A percentile compares a stretch with the other conserved stretches of the same genome.
These are phyloP conservation scores for Dendrocincla tyrannina DNA, from an alignment of 2,797 vertebrate genomes.

Conservation along the genomic window DNA sequence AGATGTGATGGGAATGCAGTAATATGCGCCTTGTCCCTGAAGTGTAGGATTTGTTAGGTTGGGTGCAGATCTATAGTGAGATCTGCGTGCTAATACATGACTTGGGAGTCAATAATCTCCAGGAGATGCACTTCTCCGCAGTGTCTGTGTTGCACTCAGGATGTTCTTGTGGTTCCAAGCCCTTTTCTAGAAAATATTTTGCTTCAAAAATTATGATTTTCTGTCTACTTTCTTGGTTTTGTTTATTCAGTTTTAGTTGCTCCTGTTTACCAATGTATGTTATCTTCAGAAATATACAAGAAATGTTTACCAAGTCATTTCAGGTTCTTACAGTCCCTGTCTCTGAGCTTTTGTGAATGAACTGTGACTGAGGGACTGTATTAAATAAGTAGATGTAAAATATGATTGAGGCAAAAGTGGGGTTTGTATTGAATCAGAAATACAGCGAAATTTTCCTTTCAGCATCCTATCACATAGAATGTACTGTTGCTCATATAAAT, in stretches of 20 bases:
- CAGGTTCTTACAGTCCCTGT: background rate
- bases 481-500: background rate
- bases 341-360: background rate
- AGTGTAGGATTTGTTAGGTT: background rate
- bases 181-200: background rate
- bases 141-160: accelerated
- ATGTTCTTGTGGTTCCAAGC: background rate
- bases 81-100: background rate
- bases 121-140: background rate
- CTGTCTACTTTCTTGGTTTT: background rate
- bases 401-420: background rate
- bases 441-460: background rate
- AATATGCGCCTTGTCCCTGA: background rate
- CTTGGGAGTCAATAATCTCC: background rate
- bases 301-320: background rate
- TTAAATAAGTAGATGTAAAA: background rate
- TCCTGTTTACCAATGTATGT: background rate
- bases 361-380: background rate
- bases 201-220: background rate
- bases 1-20: background rate
- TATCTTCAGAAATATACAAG: background rate
- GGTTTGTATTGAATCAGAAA: background rate
- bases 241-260: background rate
- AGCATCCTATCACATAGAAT: background rate
- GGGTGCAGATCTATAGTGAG: background rate